Conservation (phyloP, 2,113 vertebrate genomes). For the Gobio gobio region DNA sequence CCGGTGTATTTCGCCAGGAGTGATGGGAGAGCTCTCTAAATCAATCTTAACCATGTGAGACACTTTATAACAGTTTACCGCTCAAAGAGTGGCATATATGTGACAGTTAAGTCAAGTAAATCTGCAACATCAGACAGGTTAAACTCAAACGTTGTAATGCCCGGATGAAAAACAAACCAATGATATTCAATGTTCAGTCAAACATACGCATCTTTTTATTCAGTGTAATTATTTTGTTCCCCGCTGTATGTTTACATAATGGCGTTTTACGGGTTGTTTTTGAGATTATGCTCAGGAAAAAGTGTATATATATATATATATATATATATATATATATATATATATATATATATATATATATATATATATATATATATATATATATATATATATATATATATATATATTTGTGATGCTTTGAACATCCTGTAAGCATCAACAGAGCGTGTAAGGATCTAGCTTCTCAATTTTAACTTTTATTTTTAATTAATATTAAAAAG, state of each 20-base stretch:
- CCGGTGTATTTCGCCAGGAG: neutral
- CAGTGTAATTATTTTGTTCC: neutral
- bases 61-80: neutral
- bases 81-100: neutral
- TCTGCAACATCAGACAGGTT: slow-evolving; percentile 36
- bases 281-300: too few species aligned
- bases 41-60: neutral
- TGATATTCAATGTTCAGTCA: neutral
- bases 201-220: neutral
- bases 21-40: neutral
- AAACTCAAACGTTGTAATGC: neutral
- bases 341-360: too few species aligned
- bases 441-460: neutral
- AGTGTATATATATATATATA: too few species aligned
- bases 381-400: too few species aligned
- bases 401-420: neutral
- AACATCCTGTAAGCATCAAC: neutral
- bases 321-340: too few species aligned
- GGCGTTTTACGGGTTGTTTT: too few species aligned
- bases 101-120: slow-evolving; percentile 7
- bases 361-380: too few species aligned
- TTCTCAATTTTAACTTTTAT: neutral
- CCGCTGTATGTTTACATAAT: neutral
- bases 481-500: neutral
- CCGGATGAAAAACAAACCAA: slow-evolving; percentile 29